Evolutionary conservation across 2,888 invertebrate species (phyloP), one percentile per base, ranked within the genome.

Genomic region (Chrysodeixis includens): DNA sequence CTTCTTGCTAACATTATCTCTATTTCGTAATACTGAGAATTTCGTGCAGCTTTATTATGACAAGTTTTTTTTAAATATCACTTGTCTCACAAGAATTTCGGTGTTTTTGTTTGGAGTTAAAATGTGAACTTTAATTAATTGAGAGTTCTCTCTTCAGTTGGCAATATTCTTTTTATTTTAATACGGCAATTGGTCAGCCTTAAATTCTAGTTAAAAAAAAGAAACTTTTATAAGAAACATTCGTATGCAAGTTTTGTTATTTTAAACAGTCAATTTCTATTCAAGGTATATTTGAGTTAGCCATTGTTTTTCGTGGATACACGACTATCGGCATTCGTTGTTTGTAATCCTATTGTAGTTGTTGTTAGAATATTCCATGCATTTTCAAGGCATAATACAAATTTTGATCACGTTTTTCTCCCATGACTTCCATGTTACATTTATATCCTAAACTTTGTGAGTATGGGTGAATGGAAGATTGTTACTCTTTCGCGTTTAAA

Each of bases 61-160:
- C 67, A 22, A 14, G 30, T 60, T 71, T 35, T 22, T n/a, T 64
- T 59, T 64, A 74, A 74, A 74, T 74, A 68, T 49, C 74, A 71
- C 71, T 58, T 44, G 68, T 9, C 35, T 54, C 60, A 20, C 22
- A 57, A n/a, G 14, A 40, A 40, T 40, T 14, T 20, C 32, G 30
- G 20, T 9, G 20, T 0, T 10, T 18, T 35, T 62, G 20, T 56
- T 12, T 12, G 26, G 26, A 30, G 60, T 56, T 10, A 32, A 58
- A 16, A 14, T 12, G 12, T 59, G 9, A 30, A 52, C 55, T 51
- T 30, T 7, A 46, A 30, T 49, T 16, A 40, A 16, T 14, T 56
- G 26, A 7, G 20, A 6, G 16, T 10, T 20, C 10, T 4, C 9
- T 49, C 20, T 9, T 18, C 10, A 10, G 46, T 10, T 49, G 3